A percentile compares a stretch with the other conserved stretches of the same genome.
These are phyloP conservation scores for Lepidochrysops patricia DNA, from an alignment of 2,888 invertebrate genomes.

Conservation along the genomic window DNA sequence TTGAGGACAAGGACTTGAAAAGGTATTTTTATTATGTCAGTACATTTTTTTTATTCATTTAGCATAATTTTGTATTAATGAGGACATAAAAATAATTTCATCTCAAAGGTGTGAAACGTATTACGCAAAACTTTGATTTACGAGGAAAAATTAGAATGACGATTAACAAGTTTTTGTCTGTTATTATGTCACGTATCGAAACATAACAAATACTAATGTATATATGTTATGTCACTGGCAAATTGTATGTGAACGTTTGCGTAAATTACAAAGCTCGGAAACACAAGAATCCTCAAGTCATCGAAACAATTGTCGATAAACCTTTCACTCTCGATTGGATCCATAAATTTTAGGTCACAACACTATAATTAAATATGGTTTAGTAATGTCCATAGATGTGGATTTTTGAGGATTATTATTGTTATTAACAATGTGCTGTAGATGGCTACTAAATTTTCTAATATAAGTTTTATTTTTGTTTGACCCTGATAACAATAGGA, in stretches of 20 bases:
- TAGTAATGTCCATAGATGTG: no score
- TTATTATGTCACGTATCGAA: slow-evolving; percentile 14
- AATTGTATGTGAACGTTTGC: slow-evolving; percentile 27
- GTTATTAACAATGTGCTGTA: no score
- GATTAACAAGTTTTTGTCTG: slow-evolving; percentile 12
- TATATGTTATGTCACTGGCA: slow-evolving; percentile 22
- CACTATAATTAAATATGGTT: not conserved
- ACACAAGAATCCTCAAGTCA: slow-evolving; percentile 26
- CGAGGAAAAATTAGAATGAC: not conserved
- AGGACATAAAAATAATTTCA: not conserved
- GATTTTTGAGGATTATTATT: no score
- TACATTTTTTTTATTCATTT: not conserved
- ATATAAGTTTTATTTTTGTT: no score
- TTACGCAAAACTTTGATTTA: slow-evolving; percentile 6
- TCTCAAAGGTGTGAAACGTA: not conserved
- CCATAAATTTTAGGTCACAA: not conserved
- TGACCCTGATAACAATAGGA: no score
- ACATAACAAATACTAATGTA: slow-evolving; percentile 17
- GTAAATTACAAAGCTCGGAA: slow-evolving; percentile 22
- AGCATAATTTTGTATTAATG: slow-evolving; percentile 12
- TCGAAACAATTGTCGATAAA: slow-evolving; percentile 4
- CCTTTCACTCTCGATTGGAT: slow-evolving; percentile 10
- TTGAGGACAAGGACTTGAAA: slow-evolving; percentile 36
- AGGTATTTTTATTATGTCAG: slow-evolving; percentile 34
- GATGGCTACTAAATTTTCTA: no score